Base-by-base conservation (phyloP, 2,888 invertebrate genomes). In the Chironomus tentans region DNA sequence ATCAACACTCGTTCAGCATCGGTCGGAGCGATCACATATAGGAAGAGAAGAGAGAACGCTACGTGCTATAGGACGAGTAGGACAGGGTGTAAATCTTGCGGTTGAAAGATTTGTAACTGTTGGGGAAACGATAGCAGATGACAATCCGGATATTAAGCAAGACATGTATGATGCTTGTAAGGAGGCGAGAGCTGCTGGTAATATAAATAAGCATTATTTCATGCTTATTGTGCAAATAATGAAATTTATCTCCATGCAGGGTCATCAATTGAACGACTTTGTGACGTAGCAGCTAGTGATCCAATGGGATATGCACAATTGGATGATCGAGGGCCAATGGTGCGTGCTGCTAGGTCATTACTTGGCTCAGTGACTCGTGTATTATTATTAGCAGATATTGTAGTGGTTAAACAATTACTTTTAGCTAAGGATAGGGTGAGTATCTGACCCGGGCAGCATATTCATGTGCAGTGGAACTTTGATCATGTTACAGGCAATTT, bases 91-190 rank as follows among this genome's bases (percentile, higher is more conserved):
- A 78, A 96, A 95, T 85, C 89, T 96, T 82, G 98, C 99, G 74
- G 97, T 99, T 77, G 98, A 98, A 83, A 88, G 98, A 80, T 98
- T 99, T 87, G 97, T 98, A 80, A 94, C 96, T 65, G 98, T 99
- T 79, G 98, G 98, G 65, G 98, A 98, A 86, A 94, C 97, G 81
- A 98, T 99, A 82, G 98, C 97, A 70, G 97, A 97, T 85, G 97
- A 98, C 87, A 97, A 98, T 87, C 92, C 92, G 46, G 98, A 98
- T 85, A 95, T 99, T 79, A 92, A 95, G 80, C 92, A 93, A 82
- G 97, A 97, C 84, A 98, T 99, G 98, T 97, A 94, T 84, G 95
- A 97, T 81, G 98, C 98, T 28, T 99, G 98, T 86, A 95, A 94
- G 82, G 98, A 98, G 83, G 98, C 98, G 15, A 87, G 97, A 80